phyloP scores from a whole-genome alignment of 2,888 invertebrate genomes.

The Lobophora halterata region DNA sequence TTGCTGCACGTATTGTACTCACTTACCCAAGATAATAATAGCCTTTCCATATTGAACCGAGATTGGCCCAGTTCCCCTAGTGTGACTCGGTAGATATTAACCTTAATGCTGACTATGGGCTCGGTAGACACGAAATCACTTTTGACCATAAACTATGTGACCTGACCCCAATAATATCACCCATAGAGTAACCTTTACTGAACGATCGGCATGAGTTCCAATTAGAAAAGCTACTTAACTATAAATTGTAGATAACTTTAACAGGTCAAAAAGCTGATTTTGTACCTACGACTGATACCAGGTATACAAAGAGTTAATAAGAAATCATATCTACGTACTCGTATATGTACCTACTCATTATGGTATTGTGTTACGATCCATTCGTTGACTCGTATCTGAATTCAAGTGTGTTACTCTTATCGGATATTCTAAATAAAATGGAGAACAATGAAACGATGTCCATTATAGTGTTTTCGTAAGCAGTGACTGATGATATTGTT shows the following conservation, averaged over 20 bases:
- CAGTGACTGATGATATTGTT: conserved; percentile 47
- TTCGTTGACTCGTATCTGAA: conserved; percentile 60
- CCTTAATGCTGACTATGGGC: conserved; percentile 44
- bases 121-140: conserved; percentile 57
- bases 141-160: conserved; percentile 51
- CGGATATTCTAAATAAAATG: conserved; percentile 70
- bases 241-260: not conserved
- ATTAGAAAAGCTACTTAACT: too few relatives aligned
- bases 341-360: conserved; percentile 1
- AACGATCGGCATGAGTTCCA: too few relatives aligned
- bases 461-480: conserved; percentile 51
- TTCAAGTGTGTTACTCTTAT: conserved; percentile 71
- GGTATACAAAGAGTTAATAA: conserved; percentile 16
- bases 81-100: conserved; percentile 16
- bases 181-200: conserved; percentile 11
- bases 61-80: conserved; percentile 55
- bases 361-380: not conserved
- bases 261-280: not conserved
- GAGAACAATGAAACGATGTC: conserved; percentile 72
- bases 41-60: conserved; percentile 64
- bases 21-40: conserved; percentile 56
- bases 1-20: conserved; percentile 26
- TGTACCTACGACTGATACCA: not conserved
- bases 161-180: conserved; percentile 21
- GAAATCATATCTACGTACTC: too few relatives aligned